phyloP scores from a whole-genome alignment of 1,140 invertebrate species.

The Drosophila subpulchrella region DNA sequence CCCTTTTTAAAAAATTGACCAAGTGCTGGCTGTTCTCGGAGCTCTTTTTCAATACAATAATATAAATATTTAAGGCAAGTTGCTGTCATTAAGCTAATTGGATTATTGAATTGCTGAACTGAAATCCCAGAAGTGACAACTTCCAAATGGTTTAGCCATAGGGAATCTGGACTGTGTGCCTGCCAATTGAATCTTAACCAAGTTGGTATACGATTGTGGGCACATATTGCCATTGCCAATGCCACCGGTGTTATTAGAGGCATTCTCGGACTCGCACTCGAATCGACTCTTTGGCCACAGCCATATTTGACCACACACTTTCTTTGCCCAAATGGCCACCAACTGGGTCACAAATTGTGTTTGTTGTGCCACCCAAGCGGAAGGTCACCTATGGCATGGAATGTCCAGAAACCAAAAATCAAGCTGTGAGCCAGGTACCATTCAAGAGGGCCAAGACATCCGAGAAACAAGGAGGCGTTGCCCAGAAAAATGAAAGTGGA shows the following conservation, averaged over 20 bases:
- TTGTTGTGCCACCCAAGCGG: conserved; percentile 19
- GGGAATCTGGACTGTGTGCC: background rate
- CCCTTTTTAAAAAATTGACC: too few species aligned
- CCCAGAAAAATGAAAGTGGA: conserved; percentile 47
- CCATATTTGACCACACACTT: conserved; percentile 31
- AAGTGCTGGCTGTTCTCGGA: too few species aligned
- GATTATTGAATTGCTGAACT: too few species aligned
- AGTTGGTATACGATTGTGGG: background rate
- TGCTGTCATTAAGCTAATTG: too few species aligned
- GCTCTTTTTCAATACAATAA: too few species aligned
- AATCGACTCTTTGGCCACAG: background rate
- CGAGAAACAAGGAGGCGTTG: conserved; percentile 3
- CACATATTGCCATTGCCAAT: conserved; percentile 6
- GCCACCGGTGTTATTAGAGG: background rate
- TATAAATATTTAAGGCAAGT: too few species aligned
- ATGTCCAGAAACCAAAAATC: conserved; percentile 12
- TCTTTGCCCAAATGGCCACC: conserved; percentile 37
- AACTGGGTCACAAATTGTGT: conserved; percentile 35
- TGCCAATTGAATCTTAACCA: background rate
- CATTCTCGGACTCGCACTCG: conserved; percentile 6
- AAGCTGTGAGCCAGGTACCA: conserved; percentile 4
- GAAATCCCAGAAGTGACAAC: too few species aligned
- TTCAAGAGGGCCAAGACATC: background rate
- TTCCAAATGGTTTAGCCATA: too few species aligned
- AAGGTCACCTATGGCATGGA: conserved; percentile 44